phyloP scores from a whole-genome alignment of 2,113 vertebrate genomes.

The Burhinus bistriatus region DNA sequence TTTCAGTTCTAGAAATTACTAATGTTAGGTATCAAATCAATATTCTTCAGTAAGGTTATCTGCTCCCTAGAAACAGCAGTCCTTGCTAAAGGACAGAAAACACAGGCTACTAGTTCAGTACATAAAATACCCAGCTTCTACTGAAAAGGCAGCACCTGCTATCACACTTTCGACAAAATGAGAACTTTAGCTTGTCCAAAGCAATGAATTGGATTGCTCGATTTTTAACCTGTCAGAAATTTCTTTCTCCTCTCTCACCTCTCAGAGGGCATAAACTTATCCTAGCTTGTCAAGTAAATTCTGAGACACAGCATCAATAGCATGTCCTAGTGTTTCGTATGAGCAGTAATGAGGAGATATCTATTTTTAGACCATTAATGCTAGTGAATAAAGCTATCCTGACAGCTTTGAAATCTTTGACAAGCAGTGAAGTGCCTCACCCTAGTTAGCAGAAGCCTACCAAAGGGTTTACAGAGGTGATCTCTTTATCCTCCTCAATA shows the following conservation, averaged over 20 bases:
- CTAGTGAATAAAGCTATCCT: not conserved
- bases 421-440: not conserved
- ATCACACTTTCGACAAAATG: not conserved
- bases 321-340: not conserved
- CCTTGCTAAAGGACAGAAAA: not conserved
- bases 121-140: not conserved
- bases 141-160: not conserved
- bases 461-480: not conserved
- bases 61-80: not conserved
- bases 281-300: not conserved
- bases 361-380: slow-evolving; percentile 34
- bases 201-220: not conserved
- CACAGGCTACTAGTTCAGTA: not conserved
- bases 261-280: not conserved
- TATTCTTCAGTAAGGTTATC: not conserved
- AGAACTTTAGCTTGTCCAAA: not conserved
- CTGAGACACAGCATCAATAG: not conserved
- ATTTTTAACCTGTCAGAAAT: not conserved
- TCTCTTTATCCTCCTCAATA: not conserved
- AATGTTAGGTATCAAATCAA: not conserved
- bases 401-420: not conserved
- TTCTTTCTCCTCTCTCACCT: not conserved
- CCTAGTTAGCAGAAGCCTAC: not conserved
- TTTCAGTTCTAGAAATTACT: not conserved
- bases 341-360: not conserved